These are phyloP conservation scores for Talpa occidentalis DNA, from an alignment of 2,113 vertebrate genomes.

Conservation along the genomic window DNA sequence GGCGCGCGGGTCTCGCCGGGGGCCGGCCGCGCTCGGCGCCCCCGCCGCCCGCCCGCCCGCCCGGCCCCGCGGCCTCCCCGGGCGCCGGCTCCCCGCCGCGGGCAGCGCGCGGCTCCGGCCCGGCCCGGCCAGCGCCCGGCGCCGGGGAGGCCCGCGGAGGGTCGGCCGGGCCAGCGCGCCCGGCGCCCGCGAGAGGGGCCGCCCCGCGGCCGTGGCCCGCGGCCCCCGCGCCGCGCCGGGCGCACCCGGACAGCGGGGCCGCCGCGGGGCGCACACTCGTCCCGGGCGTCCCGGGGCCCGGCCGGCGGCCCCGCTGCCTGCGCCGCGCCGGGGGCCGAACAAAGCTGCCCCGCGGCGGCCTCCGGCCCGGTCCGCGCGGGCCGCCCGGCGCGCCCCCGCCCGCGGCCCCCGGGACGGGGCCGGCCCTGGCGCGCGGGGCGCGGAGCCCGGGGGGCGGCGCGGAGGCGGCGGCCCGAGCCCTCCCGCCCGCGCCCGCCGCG, in stretches of 20 bases:
- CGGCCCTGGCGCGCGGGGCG: neutral
- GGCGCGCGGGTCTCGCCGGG: neutral
- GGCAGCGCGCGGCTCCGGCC: constrained; percentile 69
- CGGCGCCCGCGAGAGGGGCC: neutral
- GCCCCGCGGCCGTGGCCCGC: neutral
- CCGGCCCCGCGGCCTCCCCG: too few relatives aligned
- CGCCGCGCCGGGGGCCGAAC: constrained; percentile 46
- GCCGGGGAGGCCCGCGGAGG: neutral
- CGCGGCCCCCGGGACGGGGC: constrained; percentile 67
- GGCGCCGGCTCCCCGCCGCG: neutral
- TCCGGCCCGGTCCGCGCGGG: constrained; percentile 74
- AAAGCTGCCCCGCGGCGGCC: constrained; percentile 56
- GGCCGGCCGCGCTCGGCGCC: constrained; percentile 82
- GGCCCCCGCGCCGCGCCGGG: constrained; percentile 2
- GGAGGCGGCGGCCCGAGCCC: neutral
- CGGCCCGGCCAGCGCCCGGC: constrained; percentile 54
- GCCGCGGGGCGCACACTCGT: neutral
- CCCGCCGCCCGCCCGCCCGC: neutral
- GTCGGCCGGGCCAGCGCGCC: neutral
- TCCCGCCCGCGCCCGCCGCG: constrained; percentile 76
- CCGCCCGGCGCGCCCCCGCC: constrained; percentile 67
- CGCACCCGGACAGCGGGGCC: neutral
- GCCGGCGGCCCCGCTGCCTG: neutral
- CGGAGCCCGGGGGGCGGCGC: constrained; percentile 71
- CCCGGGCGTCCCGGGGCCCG: neutral